Evolutionary conservation across 2,113 vertebrate genomes (phyloP).

Genomic region (Hylia prasina): DNA sequence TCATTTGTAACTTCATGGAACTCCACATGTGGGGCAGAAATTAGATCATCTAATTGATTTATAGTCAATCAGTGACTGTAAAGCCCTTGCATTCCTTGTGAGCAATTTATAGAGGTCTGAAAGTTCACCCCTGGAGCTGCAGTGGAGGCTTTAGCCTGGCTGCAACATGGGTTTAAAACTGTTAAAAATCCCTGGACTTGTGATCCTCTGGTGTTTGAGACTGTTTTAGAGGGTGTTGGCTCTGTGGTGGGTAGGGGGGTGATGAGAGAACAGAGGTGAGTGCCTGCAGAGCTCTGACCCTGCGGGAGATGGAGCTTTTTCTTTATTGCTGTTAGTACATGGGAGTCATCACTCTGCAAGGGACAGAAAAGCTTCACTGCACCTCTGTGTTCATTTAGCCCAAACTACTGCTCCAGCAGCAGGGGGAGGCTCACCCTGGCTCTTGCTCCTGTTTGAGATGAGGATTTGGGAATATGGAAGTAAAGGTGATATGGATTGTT

Average conservation of each 20-base stretch:
- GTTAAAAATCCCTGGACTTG: background rate
- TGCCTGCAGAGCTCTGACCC: background rate
- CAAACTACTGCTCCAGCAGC: background rate
- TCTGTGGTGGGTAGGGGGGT: background rate
- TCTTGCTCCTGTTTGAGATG: background rate
- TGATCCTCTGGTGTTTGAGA: background rate
- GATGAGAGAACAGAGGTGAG: background rate
- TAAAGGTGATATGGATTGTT: background rate
- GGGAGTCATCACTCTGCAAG: background rate
- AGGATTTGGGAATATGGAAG: background rate
- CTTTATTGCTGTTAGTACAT: no score
- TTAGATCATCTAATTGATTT: slow-evolving; percentile 1
- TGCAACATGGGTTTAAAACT: background rate
- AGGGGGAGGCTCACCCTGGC: background rate
- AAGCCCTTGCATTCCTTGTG: background rate
- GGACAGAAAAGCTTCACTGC: background rate
- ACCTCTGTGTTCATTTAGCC: background rate
- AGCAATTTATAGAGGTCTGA: background rate
- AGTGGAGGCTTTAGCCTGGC: background rate
- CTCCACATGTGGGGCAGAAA: background rate
- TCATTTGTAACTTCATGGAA: background rate
- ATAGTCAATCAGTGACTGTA: background rate
- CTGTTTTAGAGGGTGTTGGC: background rate
- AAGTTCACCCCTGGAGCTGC: background rate
- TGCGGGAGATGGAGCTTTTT: background rate